These are phyloP conservation scores for Uloborus plumipes DNA, from an alignment of 2,888 invertebrate genomes.

Conservation along the genomic window DNA sequence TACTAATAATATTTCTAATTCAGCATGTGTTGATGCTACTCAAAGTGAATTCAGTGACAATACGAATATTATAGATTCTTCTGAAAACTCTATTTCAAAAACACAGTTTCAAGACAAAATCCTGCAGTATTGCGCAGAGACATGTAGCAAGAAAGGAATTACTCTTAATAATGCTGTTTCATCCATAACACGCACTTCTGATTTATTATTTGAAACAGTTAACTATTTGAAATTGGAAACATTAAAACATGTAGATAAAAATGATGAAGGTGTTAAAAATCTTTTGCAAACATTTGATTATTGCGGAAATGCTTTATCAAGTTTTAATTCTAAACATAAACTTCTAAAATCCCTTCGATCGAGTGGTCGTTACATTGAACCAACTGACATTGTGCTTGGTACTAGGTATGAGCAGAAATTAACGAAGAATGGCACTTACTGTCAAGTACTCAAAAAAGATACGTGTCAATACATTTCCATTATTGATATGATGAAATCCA, in stretches of 20 bases:
- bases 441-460: constrained; percentile 1
- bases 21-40: too few species aligned
- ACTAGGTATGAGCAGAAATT: constrained; percentile 18
- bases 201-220: background rate
- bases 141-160: background rate
- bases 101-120: too few species aligned
- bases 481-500: background rate
- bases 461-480: constrained; percentile 7
- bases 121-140: background rate
- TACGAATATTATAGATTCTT: too few species aligned
- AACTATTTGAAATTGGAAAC: constrained; percentile 19
- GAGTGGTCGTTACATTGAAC: constrained; percentile 5
- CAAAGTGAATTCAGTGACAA: too few species aligned
- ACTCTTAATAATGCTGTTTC: background rate
- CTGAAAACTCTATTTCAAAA: too few species aligned
- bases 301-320: constrained; percentile 1
- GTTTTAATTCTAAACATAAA: constrained; percentile 23
- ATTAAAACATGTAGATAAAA: background rate
- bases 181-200: constrained; percentile 9
- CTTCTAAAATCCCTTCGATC: background rate
- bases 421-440: background rate
- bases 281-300: constrained; percentile 26
- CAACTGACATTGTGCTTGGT: constrained; percentile 4
- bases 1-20: too few species aligned
- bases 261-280: background rate